These are phyloP conservation scores for Folsomia candida DNA, from an alignment of 2,888 invertebrate species.

Conservation along the genomic window DNA sequence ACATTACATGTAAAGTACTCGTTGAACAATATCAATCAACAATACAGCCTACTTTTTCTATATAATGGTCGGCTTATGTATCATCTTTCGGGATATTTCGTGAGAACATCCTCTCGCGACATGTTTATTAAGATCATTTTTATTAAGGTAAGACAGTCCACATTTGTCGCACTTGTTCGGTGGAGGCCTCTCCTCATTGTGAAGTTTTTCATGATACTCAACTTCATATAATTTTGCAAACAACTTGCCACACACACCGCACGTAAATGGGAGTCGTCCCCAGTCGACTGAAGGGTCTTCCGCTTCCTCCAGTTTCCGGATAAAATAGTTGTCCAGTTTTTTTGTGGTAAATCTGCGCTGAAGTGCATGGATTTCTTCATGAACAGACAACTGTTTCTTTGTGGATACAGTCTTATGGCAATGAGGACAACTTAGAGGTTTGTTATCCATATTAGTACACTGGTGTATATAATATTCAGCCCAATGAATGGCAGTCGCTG, in stretches of 20 bases:
- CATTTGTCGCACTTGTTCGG: slow-evolving; percentile 29
- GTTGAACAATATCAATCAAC: too few species aligned
- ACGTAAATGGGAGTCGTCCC: slow-evolving; percentile 35
- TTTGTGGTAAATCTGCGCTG: slow-evolving; percentile 37
- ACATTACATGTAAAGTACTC: too few species aligned
- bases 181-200: slow-evolving; percentile 28
- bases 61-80: neutral
- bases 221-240: slow-evolving; percentile 36
- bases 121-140: slow-evolving; percentile 39
- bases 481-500: slow-evolving; percentile 34
- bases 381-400: slow-evolving; percentile 34
- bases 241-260: slow-evolving; percentile 36
- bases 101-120: slow-evolving; percentile 23
- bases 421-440: slow-evolving; percentile 29
- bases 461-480: slow-evolving; percentile 36
- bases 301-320: slow-evolving; percentile 25
- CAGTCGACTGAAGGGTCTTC: slow-evolving; percentile 28
- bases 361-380: slow-evolving; percentile 38
- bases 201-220: slow-evolving; percentile 40
- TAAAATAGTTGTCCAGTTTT: slow-evolving; percentile 33
- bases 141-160: slow-evolving; percentile 29
- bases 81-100: slow-evolving; percentile 24
- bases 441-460: slow-evolving; percentile 24
- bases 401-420: slow-evolving; percentile 34
- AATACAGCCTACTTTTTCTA: too few species aligned